phyloP scores from a whole-genome alignment of 2,113 vertebrate species.

The Bettongia penicillata region DNA sequence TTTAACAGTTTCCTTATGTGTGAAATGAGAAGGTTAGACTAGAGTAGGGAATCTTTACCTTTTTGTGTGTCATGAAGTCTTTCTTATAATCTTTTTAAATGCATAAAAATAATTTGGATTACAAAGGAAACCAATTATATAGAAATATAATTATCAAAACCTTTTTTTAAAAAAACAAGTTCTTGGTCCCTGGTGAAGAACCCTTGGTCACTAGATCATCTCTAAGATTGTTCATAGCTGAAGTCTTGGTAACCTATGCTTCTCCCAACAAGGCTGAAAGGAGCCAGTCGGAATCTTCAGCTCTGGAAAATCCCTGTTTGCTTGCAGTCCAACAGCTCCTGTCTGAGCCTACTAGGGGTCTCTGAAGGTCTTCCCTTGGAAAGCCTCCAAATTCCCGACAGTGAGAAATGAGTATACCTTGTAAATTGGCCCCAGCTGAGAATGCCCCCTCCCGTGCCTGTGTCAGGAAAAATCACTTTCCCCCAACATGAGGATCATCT shows the following conservation, averaged over 20 bases:
- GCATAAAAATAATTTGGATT: background rate
- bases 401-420: background rate
- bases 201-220: background rate
- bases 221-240: background rate
- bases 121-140: background rate
- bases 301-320: background rate
- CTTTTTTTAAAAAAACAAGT: background rate
- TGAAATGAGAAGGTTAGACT: slow-evolving; percentile 3
- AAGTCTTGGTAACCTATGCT: background rate
- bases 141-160: background rate
- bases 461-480: background rate
- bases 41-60: background rate
- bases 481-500: background rate
- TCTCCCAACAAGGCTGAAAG: background rate
- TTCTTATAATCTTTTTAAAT: background rate
- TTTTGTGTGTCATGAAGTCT: background rate
- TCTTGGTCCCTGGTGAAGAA: background rate
- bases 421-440: background rate
- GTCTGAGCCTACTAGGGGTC: background rate
- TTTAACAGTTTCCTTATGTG: slow-evolving; percentile 19
- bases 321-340: background rate
- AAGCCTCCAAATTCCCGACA: background rate
- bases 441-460: background rate
- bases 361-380: background rate
- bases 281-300: background rate